Evolutionary conservation across 2,888 invertebrate species (phyloP).

Genomic region (Leptinotarsa juncta): DNA sequence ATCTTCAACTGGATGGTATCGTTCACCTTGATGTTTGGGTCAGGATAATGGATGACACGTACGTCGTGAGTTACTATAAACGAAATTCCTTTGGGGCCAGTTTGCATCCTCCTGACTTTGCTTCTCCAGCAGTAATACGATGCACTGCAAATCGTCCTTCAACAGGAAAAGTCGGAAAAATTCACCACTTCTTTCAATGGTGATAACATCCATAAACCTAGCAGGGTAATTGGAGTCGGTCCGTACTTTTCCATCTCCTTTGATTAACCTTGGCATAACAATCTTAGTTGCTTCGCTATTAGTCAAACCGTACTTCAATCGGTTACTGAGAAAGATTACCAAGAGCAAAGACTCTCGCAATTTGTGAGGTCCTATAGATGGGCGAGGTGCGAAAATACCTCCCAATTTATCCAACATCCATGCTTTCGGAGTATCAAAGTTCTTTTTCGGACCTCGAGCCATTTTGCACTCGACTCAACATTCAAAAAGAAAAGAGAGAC

Average conservation of each 20-base stretch:
- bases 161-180: slow-evolving; percentile 96
- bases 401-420: slow-evolving; percentile 99
- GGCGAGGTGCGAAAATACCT: slow-evolving; percentile 97
- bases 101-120: slow-evolving; percentile 89
- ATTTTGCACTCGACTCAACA: slow-evolving; percentile 25
- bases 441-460: slow-evolving; percentile 98
- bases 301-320: slow-evolving; percentile 97
- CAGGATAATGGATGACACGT: slow-evolving; percentile 98
- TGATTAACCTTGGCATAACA: slow-evolving; percentile 96
- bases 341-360: slow-evolving; percentile 96
- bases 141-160: slow-evolving; percentile 98
- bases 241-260: slow-evolving; percentile 97
- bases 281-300: slow-evolving; percentile 97
- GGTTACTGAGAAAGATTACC: slow-evolving; percentile 95
- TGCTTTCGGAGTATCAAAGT: slow-evolving; percentile 98
- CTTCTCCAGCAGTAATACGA: slow-evolving; percentile 96
- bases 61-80: slow-evolving; percentile 97
- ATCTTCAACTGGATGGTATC: slow-evolving; percentile 98
- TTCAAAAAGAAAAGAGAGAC: not conserved
- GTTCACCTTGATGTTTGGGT: slow-evolving; percentile 91
- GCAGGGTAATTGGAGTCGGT: slow-evolving; percentile 98
- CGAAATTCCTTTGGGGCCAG: slow-evolving; percentile 95
- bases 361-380: slow-evolving; percentile 98
- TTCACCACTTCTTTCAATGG: slow-evolving; percentile 98
- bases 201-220: slow-evolving; percentile 99